phyloP scores from a whole-genome alignment of 2,113 vertebrate genomes.

The Lagopus leucura region DNA sequence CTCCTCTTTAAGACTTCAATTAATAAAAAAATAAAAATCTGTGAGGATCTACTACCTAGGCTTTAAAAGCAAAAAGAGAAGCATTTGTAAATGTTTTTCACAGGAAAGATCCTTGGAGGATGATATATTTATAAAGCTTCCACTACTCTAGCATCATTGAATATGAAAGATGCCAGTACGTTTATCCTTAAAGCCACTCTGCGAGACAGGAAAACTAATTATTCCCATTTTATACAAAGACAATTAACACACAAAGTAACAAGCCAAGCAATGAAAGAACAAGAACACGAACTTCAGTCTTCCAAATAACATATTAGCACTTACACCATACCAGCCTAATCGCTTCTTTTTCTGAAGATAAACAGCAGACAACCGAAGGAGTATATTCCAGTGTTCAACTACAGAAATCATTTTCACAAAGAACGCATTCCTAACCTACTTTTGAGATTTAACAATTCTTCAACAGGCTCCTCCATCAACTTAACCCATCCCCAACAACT shows the following conservation, averaged over 20 bases:
- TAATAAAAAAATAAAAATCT: background rate
- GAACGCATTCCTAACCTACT: background rate
- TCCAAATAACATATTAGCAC: background rate
- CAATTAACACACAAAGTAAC: constrained; percentile 2
- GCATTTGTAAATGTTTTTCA: background rate
- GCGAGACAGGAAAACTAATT: background rate
- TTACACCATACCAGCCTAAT: background rate
- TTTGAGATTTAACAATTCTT: background rate
- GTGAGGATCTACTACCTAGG: background rate
- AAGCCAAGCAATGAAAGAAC: background rate
- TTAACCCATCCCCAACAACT: background rate
- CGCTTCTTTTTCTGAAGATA: background rate
- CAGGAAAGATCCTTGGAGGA: background rate
- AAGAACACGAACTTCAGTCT: background rate
- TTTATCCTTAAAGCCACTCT: background rate
- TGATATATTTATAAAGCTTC: background rate
- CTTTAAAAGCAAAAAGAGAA: background rate
- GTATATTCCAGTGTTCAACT: background rate
- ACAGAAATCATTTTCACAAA: background rate
- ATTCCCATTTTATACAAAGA: background rate
- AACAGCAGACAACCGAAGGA: background rate
- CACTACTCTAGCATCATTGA: background rate
- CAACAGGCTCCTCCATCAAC: background rate
- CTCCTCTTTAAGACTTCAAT: background rate
- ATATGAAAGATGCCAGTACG: background rate